Evolutionary conservation across 2,888 invertebrate species (phyloP), one percentile per base, ranked within the genome.

Genomic region (Aporophyla nigra): DNA sequence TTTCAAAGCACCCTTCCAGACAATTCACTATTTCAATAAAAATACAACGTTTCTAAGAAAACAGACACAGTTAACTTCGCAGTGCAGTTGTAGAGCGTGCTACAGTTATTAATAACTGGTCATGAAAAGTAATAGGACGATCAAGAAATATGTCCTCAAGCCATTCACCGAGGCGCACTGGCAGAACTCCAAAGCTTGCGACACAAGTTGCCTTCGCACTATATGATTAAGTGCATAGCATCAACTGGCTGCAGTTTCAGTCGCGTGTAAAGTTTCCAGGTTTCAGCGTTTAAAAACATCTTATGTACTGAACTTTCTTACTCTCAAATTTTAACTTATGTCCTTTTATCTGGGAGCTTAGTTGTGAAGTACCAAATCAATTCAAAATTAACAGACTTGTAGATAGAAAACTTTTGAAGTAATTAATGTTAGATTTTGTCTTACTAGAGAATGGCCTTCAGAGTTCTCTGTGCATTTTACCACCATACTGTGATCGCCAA

Each of bases 111-210:
- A 85, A 85, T 83, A 83, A 82, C 72, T 76, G 76, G 68, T 68
- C 78, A 78, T 86, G 74, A 84, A 87, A 88, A 87, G 77, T 88
- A 82, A 88, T 81, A 80, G 82, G 79, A 72, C 78, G 69, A 84
- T 87, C 80, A 82, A 77, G 87, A 80, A 86, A 78, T 82, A 82
- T 81, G 78, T 80, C 82, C 81, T 76, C 62, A 75, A 78, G 71
- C 80, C 27, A 71, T 71, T 71, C 77, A 77, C 71, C 61, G 72
- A 74, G 79, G 78, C 70, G 74, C 73, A 72, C 88, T 87, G 87
- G 87, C 87, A 83, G 71, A 21, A 63, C 76, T 88, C 87, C 87
- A 87, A 87, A 72, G 79, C 81, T 80, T 58, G 71, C 73, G 56
- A 80, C 78, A 86, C 69, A 71, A 86, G 74, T 78, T 78, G 74